These are phyloP conservation scores for Hartigia nigra DNA, from an alignment of 2,888 invertebrate species.

Conservation along the genomic window DNA sequence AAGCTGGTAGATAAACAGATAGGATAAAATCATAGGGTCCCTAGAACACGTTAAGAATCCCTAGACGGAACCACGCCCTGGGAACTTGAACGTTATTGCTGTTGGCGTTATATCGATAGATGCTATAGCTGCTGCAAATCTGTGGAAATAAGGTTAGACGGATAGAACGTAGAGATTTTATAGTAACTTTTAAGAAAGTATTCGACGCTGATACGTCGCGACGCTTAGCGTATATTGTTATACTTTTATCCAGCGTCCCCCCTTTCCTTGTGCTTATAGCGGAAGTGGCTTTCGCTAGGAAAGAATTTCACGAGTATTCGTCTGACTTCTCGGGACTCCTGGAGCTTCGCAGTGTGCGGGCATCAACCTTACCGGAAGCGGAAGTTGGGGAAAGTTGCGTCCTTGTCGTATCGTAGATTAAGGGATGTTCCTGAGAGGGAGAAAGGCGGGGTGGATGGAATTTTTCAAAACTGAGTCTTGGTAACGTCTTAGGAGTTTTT, in stretches of 20 bases:
- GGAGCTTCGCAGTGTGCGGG: neutral
- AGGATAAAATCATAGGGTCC: neutral
- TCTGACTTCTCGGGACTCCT: neutral
- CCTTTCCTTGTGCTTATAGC: too few relatives aligned
- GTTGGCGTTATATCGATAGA: neutral
- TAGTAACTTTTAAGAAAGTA: neutral
- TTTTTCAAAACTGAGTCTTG: neutral
- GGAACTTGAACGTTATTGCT: neutral
- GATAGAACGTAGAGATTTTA: neutral
- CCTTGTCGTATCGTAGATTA: neutral
- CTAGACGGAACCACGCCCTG: neutral
- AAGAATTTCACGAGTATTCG: neutral
- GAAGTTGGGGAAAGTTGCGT: neutral
- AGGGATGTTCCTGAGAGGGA: neutral
- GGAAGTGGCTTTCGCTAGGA: neutral
- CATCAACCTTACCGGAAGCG: neutral
- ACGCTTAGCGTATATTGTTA: too few relatives aligned
- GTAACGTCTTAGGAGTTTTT: neutral
- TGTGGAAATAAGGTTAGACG: neutral
- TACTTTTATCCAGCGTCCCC: too few relatives aligned
- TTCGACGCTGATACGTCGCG: neutral
- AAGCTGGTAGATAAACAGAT: neutral
- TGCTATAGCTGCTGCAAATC: neutral
- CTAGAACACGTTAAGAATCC: neutral
- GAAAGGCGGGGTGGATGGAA: neutral